Conservation (phyloP, 2,888 invertebrate species). For the Cephus nigrinus region DNA sequence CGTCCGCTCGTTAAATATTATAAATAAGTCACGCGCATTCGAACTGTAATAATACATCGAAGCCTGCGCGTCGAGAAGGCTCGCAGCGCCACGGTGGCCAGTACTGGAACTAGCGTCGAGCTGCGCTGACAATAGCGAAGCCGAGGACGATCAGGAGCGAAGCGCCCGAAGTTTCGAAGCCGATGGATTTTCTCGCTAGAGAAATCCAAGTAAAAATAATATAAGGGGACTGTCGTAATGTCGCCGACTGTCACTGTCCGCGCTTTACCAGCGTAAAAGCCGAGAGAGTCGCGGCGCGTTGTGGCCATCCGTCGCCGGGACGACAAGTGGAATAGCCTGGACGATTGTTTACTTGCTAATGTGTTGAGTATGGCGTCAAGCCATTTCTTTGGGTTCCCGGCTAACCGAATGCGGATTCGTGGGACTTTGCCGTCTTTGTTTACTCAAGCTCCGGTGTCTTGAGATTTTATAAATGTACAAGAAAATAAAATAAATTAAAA, state of each 20-base stretch:
- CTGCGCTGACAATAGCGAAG: not conserved
- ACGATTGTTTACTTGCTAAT: constrained; percentile 23
- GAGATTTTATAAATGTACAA: not conserved
- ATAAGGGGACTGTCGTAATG: not conserved
- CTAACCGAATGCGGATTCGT: not conserved
- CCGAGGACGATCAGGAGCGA: not conserved
- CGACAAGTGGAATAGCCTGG: constrained; percentile 20
- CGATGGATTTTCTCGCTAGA: not conserved
- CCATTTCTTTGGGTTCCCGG: constrained; percentile 14
- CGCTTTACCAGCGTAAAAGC: not conserved
- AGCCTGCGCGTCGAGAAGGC: not conserved
- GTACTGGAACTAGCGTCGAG: not conserved
- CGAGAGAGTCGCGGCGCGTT: not conserved
- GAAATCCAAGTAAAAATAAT: not conserved
- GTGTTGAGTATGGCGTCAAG: constrained; percentile 22
- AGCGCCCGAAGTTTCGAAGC: not conserved
- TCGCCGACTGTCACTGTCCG: not conserved
- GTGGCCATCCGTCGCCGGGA: constrained; percentile 21
- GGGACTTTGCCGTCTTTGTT: not conserved
- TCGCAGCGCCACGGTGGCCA: not conserved
- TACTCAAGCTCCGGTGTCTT: not conserved
- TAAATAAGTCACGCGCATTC: not conserved
- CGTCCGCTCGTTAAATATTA: not conserved
- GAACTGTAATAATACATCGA: not conserved
- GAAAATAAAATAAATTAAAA: too few relatives aligned